Evolutionary conservation across 37 sponge, comb jelly and placozoan genomes (phyloP).

Genomic region (Beroe forskalii): DNA sequence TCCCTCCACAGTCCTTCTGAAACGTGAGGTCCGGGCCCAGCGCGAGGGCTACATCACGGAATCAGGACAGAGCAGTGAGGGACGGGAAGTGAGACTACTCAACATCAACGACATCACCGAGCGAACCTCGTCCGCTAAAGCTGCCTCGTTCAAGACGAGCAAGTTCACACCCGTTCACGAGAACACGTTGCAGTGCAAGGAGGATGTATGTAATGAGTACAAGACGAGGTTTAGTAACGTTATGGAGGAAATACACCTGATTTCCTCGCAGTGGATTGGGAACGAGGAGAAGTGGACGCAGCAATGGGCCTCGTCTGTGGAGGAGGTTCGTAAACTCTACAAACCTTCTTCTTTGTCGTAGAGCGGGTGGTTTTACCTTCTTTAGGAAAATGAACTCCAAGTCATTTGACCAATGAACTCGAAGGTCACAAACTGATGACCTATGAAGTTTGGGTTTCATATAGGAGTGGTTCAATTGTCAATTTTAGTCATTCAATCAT

Average conservation of each 20-base stretch:
- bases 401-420: too few species aligned
- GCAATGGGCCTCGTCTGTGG: constrained; percentile 31
- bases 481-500: too few species aligned
- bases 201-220: neutral
- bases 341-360: constrained; percentile 13
- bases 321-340: constrained; percentile 31
- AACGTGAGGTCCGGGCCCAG: constrained; percentile 29
- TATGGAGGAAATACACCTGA: neutral
- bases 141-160: neutral
- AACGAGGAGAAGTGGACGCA: constrained; percentile 43
- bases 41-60: neutral
- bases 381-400: neutral
- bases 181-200: neutral
- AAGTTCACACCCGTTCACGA: constrained; percentile 59
- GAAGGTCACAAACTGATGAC: too few species aligned
- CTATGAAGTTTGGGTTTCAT: too few species aligned
- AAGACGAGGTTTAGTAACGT: neutral
- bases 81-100: neutral
- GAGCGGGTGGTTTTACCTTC: too few species aligned
- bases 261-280: neutral
- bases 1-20: constrained; percentile 36
- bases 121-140: neutral
- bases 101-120: constrained; percentile 3
- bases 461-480: too few species aligned
- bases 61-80: neutral